Base-by-base conservation (phyloP, 1,140 invertebrate species). In the Parasteatoda tepidariorum region DNA sequence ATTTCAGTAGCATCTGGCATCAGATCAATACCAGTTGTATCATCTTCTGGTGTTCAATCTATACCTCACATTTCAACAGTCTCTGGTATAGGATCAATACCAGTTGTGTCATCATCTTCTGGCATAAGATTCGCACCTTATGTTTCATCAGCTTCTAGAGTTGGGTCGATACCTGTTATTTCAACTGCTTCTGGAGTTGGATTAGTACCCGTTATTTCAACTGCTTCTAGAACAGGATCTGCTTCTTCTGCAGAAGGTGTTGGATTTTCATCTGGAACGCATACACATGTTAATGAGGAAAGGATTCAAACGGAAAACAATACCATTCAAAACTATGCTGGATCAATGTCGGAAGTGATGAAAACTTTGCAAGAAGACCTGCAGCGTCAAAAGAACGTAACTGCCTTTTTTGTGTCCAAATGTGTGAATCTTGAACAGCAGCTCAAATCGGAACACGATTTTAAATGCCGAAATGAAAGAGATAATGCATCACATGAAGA, bases 381-480 rank as follows among this genome's bases (percentile, higher is more conserved):
- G 3, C 2, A 24, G 9, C 31, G 22, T 11, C 4, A 54, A 7
- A 75, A 62, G 24, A 22, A 9, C 4, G 55, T 62, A 6, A 61
- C 54, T 31, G 15, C 66, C 5, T 70, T 61, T 62, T 22, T 82
- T 13, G 11, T 82, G 22, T 38, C 78, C 2, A 70, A 48, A 22
- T 82, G 78, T 62, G 31, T 54, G 3, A 30, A 61, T 6, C 24
- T 82, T 2, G 78, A 82, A 30, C 54, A 82, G 11, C 11, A 30
- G 11, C 38, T 82, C 0, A 24, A 41, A 11, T 38, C 61, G 9
- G 78, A 70, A 59, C 34, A 33, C 22, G 30, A 11, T 28, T 66
- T 61, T 13, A 30, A 30, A 28, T n/a, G 22, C 7, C 24, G 34
- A 15, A 18, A 24, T 48, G 34, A 62, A 5, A 59, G 22, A 30